Evolutionary conservation across 1,140 invertebrate genomes (phyloP), one percentile per base, ranked within the genome.

Genomic region (Zaprionus gabonicus): DNA sequence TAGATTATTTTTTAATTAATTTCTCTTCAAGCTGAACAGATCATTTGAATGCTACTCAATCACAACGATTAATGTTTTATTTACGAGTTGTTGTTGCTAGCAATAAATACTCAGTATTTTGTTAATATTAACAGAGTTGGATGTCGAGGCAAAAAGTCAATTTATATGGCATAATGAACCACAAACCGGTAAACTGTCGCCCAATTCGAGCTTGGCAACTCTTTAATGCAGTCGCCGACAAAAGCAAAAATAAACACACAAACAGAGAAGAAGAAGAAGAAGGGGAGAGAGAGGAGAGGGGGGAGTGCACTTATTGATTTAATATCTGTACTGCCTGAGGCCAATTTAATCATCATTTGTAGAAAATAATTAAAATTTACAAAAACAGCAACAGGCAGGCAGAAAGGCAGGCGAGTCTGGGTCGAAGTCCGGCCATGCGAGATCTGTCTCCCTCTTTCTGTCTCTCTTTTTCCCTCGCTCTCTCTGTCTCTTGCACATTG

Each of bases 311-410:
- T 82, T 86, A 86, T 86, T 86, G 83, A 86, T 88, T 86, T 86
- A 86, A 86, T 86, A 86, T 86, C 84, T 80, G 84, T 57, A 46
- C 34, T 84, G 82, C 83, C 83, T 71, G 80, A 68, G 84, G 83
- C 84, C 80, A 86, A 86, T 86, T 86, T 86, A 86, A 86, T 86
- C 83, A 86, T 88, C 83, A 86, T 86, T 86, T 88, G 83, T 88
- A 86, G 83, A 76, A 86, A 86, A 86, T 86, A 86, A 86, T 86
- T 86, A 86, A 86, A 86, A 86, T 86, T 83, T 83, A 87, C 83
- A 86, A 86, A 87, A 77, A 72, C 44, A 55, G 58, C 38, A 56
- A 68, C 46, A 23, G 41, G 27, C 27, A 15, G 25, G n/a, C 57
- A 31, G 44, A 9, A 34, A 27, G 10, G 15, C 56, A 13, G 55